These are phyloP conservation scores for Sebastiscus albofasciatus DNA, from an alignment of 2,797 vertebrate genomes.

Conservation along the genomic window DNA sequence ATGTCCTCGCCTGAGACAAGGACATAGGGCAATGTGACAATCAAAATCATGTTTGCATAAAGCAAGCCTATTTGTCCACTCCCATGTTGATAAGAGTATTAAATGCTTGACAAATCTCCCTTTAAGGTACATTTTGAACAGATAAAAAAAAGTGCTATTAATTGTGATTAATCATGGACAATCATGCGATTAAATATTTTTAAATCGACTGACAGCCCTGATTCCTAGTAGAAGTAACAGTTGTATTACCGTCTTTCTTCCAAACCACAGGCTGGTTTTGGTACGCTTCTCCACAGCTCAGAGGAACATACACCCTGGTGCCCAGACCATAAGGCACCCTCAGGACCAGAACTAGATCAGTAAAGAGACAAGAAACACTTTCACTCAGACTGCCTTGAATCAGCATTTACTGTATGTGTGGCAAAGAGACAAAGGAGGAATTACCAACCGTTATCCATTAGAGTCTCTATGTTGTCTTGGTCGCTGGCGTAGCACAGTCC, in stretches of 20 bases:
- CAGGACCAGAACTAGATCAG: constrained; percentile 74
- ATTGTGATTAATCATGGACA: no score
- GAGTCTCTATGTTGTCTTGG: constrained; percentile 20
- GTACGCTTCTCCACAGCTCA: constrained; percentile 74
- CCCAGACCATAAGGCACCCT: constrained; percentile 37
- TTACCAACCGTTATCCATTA: constrained; percentile 68
- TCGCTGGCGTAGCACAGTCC: not conserved
- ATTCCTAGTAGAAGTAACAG: not conserved
- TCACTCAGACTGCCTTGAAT: not conserved
- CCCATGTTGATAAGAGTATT: no score
- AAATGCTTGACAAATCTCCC: no score
- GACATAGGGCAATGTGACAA: not conserved
- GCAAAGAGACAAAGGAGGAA: not conserved
- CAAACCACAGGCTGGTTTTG: constrained; percentile 66
- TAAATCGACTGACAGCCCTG: no score
- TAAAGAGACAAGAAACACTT: constrained; percentile 2
- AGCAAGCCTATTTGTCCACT: no score
- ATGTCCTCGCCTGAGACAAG: constrained; percentile 40
- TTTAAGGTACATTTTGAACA: no score
- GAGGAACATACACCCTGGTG: constrained; percentile 25
- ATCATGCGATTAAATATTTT: no score
- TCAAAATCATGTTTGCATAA: not conserved
- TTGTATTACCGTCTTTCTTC: constrained; percentile 71
- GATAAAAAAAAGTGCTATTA: no score
- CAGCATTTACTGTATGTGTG: not conserved